Base-by-base conservation (phyloP, 2,888 invertebrate genomes). In the Nomada flava region DNA sequence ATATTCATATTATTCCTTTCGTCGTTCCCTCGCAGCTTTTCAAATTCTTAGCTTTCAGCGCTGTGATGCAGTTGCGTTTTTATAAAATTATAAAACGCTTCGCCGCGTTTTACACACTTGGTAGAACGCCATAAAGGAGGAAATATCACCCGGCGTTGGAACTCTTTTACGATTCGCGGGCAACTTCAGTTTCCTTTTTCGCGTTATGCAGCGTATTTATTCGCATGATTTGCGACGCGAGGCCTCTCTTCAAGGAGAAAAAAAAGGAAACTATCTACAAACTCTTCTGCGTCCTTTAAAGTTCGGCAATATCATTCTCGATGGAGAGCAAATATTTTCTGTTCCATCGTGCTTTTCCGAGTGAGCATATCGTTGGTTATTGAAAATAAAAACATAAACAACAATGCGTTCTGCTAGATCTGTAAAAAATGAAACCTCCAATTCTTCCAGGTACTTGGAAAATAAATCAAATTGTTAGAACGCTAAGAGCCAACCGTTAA, bases 131-230 rank as follows among this genome's bases (percentile, higher is more conserved):
- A 36, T 50, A 13, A 57, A 50, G 20, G 47, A 20, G 50, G 13
- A 52, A 62, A 62, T 50, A 50, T 50, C 50, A n/a, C 29, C 20
- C 18, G 23, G 50, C 29, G 26, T 15, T 7, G 10, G 60, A 36
- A 71, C 36, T 29, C 47, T 71, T 60, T 60, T 71, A 71, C 50
- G 50, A 71, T 60, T 60, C 60, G 29, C 50, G 15, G 15, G 15
- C 20, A 20, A 70, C 36, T 52, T 5, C 50, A 52, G 60, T 60
- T 60, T 23, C 36, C 13, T 36, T 71, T 71, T 47, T 23, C 26
- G 15, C 50, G 11, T 69, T 15, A 23, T 47, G 10, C 20, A 20
- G 57, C 69, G 44, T 44, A 42, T 57, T 69, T 50, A 71, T 36
- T 60, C 50, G 50, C 20, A 36, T 20, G 60, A 70, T 70, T 70